These are phyloP conservation scores for Heteronetta atricapilla DNA, from an alignment of 2,113 vertebrate genomes.

Conservation along the genomic window DNA sequence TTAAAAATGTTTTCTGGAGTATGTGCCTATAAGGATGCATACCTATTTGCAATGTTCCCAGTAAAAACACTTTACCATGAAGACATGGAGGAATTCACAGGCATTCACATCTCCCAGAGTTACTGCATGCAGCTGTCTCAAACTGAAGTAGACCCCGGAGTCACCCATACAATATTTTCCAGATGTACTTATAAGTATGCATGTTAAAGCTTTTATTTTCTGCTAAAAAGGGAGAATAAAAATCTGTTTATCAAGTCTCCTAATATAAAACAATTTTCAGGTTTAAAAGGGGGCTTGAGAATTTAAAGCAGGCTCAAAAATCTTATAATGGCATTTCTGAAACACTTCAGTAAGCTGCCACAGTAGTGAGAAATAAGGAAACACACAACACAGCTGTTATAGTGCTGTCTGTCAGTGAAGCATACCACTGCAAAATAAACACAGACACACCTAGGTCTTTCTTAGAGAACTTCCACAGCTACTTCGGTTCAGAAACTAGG, in stretches of 20 bases:
- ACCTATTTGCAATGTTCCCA: background rate
- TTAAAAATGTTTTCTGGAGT: background rate
- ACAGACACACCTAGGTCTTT: fast-evolving
- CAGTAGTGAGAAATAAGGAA: fast-evolving
- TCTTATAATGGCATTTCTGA: background rate
- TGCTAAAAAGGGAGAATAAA: background rate
- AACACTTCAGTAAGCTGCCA: background rate
- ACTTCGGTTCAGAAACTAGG: background rate
- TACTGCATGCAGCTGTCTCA: background rate
- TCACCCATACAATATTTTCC: background rate
- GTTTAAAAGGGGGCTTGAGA: background rate
- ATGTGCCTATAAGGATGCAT: background rate
- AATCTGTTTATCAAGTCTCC: background rate
- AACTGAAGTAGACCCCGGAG: background rate
- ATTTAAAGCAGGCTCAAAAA: background rate
- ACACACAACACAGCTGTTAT: fast-evolving
- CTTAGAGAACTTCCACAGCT: background rate
- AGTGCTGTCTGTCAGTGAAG: background rate
- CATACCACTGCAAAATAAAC: background rate
- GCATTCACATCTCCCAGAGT: background rate
- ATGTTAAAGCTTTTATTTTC: background rate
- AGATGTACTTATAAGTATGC: background rate
- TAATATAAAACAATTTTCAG: background rate
- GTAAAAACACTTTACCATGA: background rate
- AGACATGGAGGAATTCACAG: background rate